Conservation (phyloP, 1,140 invertebrate genomes). For the Hycleus phaleratus region DNA sequence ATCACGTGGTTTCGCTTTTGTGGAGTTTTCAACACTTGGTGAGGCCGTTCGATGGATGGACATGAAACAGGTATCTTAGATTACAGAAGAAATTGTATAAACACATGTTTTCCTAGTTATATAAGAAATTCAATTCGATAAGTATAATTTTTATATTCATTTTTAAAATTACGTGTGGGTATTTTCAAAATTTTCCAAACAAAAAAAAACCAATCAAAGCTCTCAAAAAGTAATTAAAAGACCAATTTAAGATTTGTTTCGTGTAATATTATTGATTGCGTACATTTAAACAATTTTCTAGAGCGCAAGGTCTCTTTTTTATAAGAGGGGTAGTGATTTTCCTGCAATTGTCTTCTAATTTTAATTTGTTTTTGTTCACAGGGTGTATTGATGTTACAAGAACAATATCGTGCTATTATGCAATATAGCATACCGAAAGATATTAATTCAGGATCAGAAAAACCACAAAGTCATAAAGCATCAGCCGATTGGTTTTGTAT, state of each 20-base stretch:
- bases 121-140: conserved; percentile 14
- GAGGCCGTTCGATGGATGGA: conserved; percentile 91
- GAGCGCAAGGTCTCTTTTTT: conserved; percentile 34
- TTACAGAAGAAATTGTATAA: conserved; percentile 30
- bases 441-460: conserved; percentile 43
- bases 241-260: too few relatives aligned
- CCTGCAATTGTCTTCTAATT: conserved; percentile 21
- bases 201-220: neutral
- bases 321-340: conserved; percentile 36
- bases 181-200: conserved; percentile 11
- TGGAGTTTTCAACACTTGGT: conserved; percentile 85
- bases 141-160: conserved; percentile 22
- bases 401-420: conserved; percentile 61
- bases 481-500: conserved; percentile 61
- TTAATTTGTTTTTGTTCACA: conserved; percentile 39
- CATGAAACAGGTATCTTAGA: conserved; percentile 74
- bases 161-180: neutral
- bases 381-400: conserved; percentile 62
- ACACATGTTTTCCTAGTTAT: conserved; percentile 10
- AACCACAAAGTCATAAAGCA: conserved; percentile 46
- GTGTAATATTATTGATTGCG: neutral
- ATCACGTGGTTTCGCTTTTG: conserved; percentile 89
- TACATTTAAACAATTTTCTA: conserved; percentile 9
- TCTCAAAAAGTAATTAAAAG: too few relatives aligned
- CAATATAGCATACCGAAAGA: conserved; percentile 63